Base-by-base conservation (phyloP, 2,113 vertebrate species). In the Saccopteryx leptura region DNA sequence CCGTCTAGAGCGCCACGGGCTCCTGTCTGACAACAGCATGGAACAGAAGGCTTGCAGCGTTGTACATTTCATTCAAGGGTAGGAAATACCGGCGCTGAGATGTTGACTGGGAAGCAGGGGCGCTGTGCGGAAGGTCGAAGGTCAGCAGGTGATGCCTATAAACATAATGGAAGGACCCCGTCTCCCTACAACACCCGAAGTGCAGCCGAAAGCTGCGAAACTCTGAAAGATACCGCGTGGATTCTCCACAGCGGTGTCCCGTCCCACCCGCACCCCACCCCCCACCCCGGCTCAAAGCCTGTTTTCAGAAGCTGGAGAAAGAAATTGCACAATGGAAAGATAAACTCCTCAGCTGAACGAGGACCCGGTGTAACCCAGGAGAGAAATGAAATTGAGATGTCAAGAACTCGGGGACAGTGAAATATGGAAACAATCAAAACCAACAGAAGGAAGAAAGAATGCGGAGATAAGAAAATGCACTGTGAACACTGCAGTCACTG, bases 381-480 rank as follows among this genome's bases (percentile, higher is more conserved):
- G 0, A 96, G 66, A 94, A 95, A 94, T 69, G 63, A 95, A 96
- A 98, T 63, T 93, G 97, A 97, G 82, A 95, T 92, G 88, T 91
- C 95, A 96, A 88, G 94, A 95, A 79, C 61, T 19, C 46, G 52
- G 52, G 48, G 54, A 96, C 21, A 96, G 65, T 79, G 61, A 97
- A 96, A 97, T 91, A 60, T 91, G 79, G 92, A 97, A 96, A 83
- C 94, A 58, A 95, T 95, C 94, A 93, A 95, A 75, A 88, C 0
- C 7, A 58, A 69, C 19, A 78, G 58, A 63, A 92, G 9, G 4
- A 66, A 94, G 96, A 81, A 97, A 76, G 8, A 54, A 72, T 17
- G 52, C n/a, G 95, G 85, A 95, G 93, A 96, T 95, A 97, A 96
- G 69, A 71, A 98, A 97, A 93, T 71, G 68, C 81, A 68, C 31